Base-by-base conservation (phyloP, 2,888 invertebrate genomes). In the Callinectes sapidus region DNA sequence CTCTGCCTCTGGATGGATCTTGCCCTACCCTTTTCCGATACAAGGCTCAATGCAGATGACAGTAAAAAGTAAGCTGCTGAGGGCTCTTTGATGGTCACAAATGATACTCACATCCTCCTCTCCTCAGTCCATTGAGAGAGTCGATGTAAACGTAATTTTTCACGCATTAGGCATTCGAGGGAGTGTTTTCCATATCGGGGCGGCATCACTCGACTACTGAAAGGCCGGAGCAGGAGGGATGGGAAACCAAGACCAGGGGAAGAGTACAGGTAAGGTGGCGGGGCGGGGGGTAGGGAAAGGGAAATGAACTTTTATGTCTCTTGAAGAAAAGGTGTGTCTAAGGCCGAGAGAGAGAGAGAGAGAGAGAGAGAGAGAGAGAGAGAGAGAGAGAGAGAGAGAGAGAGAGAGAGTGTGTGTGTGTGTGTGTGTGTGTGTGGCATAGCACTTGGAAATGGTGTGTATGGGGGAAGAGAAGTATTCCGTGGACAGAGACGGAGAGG, bases 71-170 rank as follows among this genome's bases (percentile, higher is more conserved):
- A 91, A 81, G 93, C 71, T 48, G 81, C 61, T 90, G 89, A 91
- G 93, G 87, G 93, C 87, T 87, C 91, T 81, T 90, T 91, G 93
- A 93, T 93, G 91, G 93, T 89, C 93, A 93, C 93, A 93, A 93
- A 93, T 93, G 93, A 93, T 93, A 90, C 89, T 93, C 91, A 71
- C 89, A 89, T 91, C 93, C 93, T 86, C 89, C 91, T 89, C 91
- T 90, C 92, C 66, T 91, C 91, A 91, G 91, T 89, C 93, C 93
- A 93, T 93, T 93, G 90, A 93, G 91, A 54, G 89, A 90, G 91
- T 91, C 91, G 91, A 91, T 93, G 93, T 91, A 91, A 93, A 91
- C 87, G 91, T 93, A 91, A 93, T 93, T 93, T 93, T 93, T 93
- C 93, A 93, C 91, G 91, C 93, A 93, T 93, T 93, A 93, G 93